Evolutionary conservation across 2,113 vertebrate species (phyloP).

Genomic region (Pongo pygmaeus): DNA sequence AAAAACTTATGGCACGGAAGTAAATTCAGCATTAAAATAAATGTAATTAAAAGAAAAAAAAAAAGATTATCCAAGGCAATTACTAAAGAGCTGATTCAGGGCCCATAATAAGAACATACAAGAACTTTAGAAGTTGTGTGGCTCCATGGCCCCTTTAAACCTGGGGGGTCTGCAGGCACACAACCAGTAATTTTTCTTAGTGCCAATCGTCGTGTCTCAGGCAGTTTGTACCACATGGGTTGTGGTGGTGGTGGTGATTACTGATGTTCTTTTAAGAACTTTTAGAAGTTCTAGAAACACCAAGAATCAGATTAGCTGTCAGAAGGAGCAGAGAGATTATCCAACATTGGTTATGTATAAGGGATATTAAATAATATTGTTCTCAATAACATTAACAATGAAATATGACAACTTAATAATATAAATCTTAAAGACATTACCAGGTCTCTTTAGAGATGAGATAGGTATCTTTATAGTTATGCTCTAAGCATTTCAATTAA

Average conservation of each 20-base stretch:
- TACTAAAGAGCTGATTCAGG: conserved; percentile 41
- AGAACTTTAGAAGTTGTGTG: background rate
- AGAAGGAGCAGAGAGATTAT: background rate
- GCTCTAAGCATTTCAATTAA: background rate
- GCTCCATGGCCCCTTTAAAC: background rate
- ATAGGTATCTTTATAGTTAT: conserved; percentile 12
- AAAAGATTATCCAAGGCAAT: conserved; percentile 30
- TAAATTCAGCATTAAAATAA: too few species aligned
- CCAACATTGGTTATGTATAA: background rate
- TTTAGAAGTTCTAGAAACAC: conserved; percentile 30
- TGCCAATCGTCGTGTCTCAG: background rate
- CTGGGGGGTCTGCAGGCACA: background rate
- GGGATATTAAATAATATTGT: background rate
- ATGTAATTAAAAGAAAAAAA: too few species aligned
- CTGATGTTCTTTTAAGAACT: conserved; percentile 9
- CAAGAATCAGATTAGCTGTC: background rate
- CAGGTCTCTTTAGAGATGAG: background rate
- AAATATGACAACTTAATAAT: background rate
- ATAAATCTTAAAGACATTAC: background rate
- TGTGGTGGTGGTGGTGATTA: background rate
- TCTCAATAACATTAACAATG: background rate
- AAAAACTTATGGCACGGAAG: too few species aligned
- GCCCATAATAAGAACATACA: background rate
- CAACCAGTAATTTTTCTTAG: background rate
- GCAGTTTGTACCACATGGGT: background rate